Base-by-base conservation (phyloP, 2,113 vertebrate genomes). In the Gambusia holbrooki region DNA sequence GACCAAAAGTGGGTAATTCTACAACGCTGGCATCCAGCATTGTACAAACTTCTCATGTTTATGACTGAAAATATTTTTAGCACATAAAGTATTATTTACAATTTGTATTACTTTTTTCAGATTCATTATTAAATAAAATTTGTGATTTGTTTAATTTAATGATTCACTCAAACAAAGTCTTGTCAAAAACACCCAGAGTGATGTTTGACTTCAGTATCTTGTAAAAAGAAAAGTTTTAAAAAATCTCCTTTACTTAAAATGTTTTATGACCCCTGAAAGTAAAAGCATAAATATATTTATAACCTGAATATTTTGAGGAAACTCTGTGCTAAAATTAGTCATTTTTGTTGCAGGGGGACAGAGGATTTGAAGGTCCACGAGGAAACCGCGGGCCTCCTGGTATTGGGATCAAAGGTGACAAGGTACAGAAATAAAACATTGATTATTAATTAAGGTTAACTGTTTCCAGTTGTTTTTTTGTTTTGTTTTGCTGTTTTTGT, bases 351-450 rank as follows among this genome's bases (percentile, higher is more conserved):
- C 11, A 97, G 97, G 96, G 96, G 62, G 96, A 98, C 85, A 95
- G 94, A 80, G 96, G 96, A 60, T 95, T 93, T 76, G 74, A 92
- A 0, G 96, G 96, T 48, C 89, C 83, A 42, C 58, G 13, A 74
- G 97, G 96, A 62, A 80, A 68, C 62, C 90, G 81, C 62, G 97
- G 96, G 80, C 79, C 32, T 1, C 82, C 93, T 62, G 96, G 96
- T 42, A 62, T 87, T 5, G 93, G 92, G 62, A 70, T 95, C 76
- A 96, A 96, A 94, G 96, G 96, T 66, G 95, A 96, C 69, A 97
- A 97, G 95, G 96, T 98, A 73, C 64, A 48, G 1, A 30, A 27
- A 58, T 11, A 25, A 22, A 60, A 37, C 25, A 42, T 17, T 15
- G 27, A 45, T 30, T 25, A 4, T 29, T 10, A 62, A 13, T 30